phyloP scores from a whole-genome alignment of 2,113 vertebrate species.

The Thamnophis sirtalis region DNA sequence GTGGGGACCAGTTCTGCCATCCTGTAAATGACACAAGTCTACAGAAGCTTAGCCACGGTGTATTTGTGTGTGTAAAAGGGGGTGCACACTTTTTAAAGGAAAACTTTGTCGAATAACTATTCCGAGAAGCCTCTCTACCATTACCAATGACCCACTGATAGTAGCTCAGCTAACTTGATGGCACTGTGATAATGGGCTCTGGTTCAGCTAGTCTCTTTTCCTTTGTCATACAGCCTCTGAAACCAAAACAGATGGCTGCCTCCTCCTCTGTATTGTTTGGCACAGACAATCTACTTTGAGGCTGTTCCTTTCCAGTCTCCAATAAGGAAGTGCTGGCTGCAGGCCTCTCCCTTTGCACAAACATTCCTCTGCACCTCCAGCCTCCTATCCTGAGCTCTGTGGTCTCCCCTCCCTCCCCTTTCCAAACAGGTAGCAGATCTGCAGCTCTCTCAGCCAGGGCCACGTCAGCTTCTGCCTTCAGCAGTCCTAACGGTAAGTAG shows the following conservation, averaged over 20 bases:
- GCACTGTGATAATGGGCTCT: neutral
- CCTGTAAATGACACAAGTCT: neutral
- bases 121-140: neutral
- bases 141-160: neutral
- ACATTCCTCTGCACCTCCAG: conserved; percentile 53
- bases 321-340: neutral
- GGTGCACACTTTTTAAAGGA: neutral
- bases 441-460: conserved; percentile 33
- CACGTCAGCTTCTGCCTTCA: conserved; percentile 54
- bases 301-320: conserved; percentile 22
- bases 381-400: neutral
- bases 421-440: neutral
- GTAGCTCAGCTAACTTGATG: neutral
- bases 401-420: neutral
- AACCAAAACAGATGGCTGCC: neutral
- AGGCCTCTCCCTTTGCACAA: conserved; percentile 60
- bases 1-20: neutral
- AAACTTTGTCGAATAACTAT: neutral
- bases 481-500: neutral
- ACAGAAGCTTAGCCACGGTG: neutral
- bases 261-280: neutral
- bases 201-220: neutral
- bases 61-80: neutral
- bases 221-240: neutral
- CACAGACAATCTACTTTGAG: neutral